Evolutionary conservation across 2,797 vertebrate species (phyloP), one percentile per base, ranked within the genome.

Genomic region (Cichlasoma orientale): DNA sequence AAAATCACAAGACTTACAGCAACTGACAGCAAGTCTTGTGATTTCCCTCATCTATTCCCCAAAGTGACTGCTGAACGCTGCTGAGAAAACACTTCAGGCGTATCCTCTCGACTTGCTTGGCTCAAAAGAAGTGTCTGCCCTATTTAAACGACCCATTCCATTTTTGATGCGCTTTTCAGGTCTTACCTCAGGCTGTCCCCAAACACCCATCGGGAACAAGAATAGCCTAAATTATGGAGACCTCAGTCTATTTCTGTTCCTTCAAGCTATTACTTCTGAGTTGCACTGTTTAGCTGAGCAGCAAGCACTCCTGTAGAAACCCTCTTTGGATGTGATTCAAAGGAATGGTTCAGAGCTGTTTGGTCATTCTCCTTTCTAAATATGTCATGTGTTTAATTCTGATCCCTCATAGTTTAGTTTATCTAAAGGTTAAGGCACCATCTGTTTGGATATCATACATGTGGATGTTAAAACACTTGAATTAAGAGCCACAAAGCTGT

Each of bases 171-270:
- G 54, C 73, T 75, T 78, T 78, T 78, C 86, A 84, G 82, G 80
- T 80, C 86, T 74, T 78, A 82, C 86, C 88, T 89, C 82, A 75
- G 82, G 77, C 88, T 82, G 74, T 90, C 80, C 87, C 89, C 77
- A 75, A 87, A 87, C 77, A 84, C 80, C 85, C 73, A 47, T 54
- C 7, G 68, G 85, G 78, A 86, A 38, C 21, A 12, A 75, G 74
- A 75, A 53, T 57, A 89, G 75, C 89, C 86, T 90, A 85, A 80
- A 78, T 59, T 56, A 38, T 56, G 57, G 78, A 73, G 77, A 29
- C 79, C 44, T 80, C 56, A 44, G 57, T 85, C 88, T 86, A 84
- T 72, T 90, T 90, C 59, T 69, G 75, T 86, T 76, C 81, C 68
- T 81, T 31, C 1, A 19, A 75, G 78, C 79, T 71, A 38, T 82